A percentile compares a stretch with the other conserved stretches of the same genome.
Conservation (phyloP, 2,797 vertebrate species). For the Melanotaenia nigrans region DNA sequence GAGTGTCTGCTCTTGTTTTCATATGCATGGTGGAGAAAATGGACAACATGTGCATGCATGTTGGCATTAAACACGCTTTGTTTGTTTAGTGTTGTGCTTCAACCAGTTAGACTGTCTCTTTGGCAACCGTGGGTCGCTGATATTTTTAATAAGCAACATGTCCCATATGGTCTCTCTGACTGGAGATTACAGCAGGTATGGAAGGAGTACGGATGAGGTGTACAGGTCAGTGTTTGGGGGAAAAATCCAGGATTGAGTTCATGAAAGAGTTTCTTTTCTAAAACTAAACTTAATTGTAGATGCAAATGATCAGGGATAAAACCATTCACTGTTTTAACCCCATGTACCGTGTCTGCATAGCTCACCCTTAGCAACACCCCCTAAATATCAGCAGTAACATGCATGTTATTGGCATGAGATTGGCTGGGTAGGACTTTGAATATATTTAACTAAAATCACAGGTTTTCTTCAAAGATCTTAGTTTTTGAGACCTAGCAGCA, state of each 20-base stretch:
- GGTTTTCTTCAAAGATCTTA: not conserved
- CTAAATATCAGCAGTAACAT: not conserved
- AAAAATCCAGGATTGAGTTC: not conserved
- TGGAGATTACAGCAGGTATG: not conserved
- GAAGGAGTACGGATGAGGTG: slow-evolving; percentile 7
- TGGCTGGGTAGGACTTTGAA: not conserved
- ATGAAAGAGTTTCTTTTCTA: not conserved
- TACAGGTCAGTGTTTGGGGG: not conserved
- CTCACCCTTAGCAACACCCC: not conserved
- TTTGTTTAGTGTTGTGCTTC: slow-evolving; percentile 57
- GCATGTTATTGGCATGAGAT: not conserved
- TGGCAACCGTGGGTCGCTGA: slow-evolving; percentile 54
- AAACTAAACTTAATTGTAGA: not conserved
- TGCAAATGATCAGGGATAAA: not conserved
- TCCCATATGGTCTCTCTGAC: slow-evolving; percentile 44
- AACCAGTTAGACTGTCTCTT: slow-evolving; percentile 36
- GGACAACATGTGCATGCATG: slow-evolving; percentile 20
- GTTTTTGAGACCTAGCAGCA: not conserved
- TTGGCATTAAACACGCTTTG: slow-evolving; percentile 57
- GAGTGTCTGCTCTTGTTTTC: not conserved
- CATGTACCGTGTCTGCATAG: not conserved
- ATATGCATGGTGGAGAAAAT: not conserved
- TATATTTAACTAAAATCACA: not conserved
- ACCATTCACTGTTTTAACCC: not conserved
- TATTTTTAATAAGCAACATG: slow-evolving; percentile 69